Percentiles rank a stretch among this genome's conserved stretches.
Evolutionary conservation across 2,113 vertebrate species (phyloP).

Genomic region (Crocuta crocuta): DNA sequence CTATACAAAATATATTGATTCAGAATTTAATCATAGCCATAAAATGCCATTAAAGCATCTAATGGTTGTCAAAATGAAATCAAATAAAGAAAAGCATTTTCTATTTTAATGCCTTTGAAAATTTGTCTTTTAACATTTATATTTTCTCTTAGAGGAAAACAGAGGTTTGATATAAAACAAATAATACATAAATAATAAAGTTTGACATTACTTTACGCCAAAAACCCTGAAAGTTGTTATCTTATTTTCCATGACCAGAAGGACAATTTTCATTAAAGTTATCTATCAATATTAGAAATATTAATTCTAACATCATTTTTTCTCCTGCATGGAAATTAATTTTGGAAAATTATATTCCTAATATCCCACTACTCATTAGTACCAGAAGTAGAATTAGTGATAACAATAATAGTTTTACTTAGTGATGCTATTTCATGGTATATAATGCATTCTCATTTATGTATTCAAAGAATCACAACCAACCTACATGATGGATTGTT

Average conservation of each 20-base stretch:
- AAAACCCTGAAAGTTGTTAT: neutral
- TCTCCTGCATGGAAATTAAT: neutral
- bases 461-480: neutral
- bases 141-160: neutral
- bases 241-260: neutral
- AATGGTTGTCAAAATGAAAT: neutral
- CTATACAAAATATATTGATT: neutral
- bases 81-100: neutral
- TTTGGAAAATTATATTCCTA: neutral
- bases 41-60: neutral
- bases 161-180: no score
- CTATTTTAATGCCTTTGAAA: neutral
- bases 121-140: neutral
- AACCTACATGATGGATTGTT: neutral
- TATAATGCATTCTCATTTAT: neutral
- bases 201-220: neutral
- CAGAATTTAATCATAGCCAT: neutral
- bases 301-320: neutral
- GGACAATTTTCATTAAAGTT: neutral
- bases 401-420: neutral
- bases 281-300: neutral
- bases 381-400: neutral
- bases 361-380: neutral
- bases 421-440: neutral
- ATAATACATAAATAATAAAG: no score